Evolutionary conservation across 2,113 vertebrate species (phyloP), one percentile per base, ranked within the genome.

Genomic region (Pelobates fuscus): DNA sequence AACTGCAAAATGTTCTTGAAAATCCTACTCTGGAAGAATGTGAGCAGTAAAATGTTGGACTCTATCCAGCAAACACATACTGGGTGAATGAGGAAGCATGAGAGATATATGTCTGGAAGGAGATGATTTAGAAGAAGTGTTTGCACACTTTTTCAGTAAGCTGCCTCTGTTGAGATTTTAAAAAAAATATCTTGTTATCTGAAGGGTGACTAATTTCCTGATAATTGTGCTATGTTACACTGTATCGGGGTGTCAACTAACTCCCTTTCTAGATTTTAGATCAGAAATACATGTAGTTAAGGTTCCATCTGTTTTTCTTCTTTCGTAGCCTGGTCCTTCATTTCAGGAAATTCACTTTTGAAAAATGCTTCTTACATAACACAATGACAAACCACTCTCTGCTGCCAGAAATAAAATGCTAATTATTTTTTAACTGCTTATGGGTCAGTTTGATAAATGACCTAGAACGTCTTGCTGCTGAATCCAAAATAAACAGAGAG

Each of bases 41-140:
- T 80, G 82, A 86, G 84, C 80, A 77, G 82, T 87, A 88, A 81
- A 79, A 77, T 78, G 44, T 85, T 90, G 87, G 86, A 87, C 70
- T 2, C 15, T 75, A 77, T 92, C 89, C 88, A 90, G 82, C 79
- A 79, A 84, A 88, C 89, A 92, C 81, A 89, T 59, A 60, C 69
- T 71, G 30, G 8, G 60, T 43, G 62, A 41, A 43, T 14, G 62
- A 63, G 32, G 26, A 30, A 43, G 44, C 41, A 77, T 54, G 81
- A 83, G 81, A 71, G 49, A 78, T 78, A 46, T 67, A 78, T 60
- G 44, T 79, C 0, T 0, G 29, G 8, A 71, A 73, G 77, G 70
- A 37, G 32, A 78, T 52, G 30, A 41, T 75, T 87, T 78, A 78
- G n/a, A 57, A 69, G 44, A 70, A 82, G 2, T 69, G 71, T 77